Evolutionary conservation across 2,888 invertebrate genomes (phyloP).

Genomic region (Mimas tiliae): DNA sequence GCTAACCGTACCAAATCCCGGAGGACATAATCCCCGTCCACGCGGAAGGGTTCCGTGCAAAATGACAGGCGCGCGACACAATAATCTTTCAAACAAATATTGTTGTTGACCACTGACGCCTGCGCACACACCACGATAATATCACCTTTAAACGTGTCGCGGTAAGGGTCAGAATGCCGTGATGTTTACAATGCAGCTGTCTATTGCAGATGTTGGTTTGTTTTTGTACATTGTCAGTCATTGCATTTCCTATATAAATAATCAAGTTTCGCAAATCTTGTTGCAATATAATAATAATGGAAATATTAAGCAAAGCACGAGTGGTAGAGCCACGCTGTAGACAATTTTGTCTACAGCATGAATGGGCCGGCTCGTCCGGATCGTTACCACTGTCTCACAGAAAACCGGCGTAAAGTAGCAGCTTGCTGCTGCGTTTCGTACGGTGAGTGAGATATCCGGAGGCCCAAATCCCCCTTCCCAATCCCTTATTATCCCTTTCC

Average conservation of each 20-base stretch:
- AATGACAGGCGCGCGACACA: constrained; percentile 66
- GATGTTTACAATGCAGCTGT: constrained; percentile 41
- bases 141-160: background rate
- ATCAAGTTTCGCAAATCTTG: constrained; percentile 5
- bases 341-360: too few relatives aligned
- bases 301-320: constrained; percentile 28
- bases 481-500: too few relatives aligned
- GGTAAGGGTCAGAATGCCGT: constrained; percentile 26
- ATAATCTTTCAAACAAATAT: constrained; percentile 45
- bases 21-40: constrained; percentile 61
- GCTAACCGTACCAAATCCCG: constrained; percentile 49
- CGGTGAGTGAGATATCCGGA: too few relatives aligned
- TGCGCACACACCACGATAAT: constrained; percentile 6
- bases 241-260: constrained; percentile 57
- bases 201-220: constrained; percentile 46
- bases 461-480: too few relatives aligned
- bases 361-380: too few relatives aligned
- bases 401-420: too few relatives aligned
- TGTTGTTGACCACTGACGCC: constrained; percentile 42
- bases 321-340: too few relatives aligned
- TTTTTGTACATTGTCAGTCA: constrained; percentile 45
- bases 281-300: constrained; percentile 1
- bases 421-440: too few relatives aligned
- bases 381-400: too few relatives aligned
- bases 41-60: constrained; percentile 73